These are phyloP conservation scores for Herminia tarsipennalis DNA, from an alignment of 2,888 invertebrate species.

Conservation along the genomic window DNA sequence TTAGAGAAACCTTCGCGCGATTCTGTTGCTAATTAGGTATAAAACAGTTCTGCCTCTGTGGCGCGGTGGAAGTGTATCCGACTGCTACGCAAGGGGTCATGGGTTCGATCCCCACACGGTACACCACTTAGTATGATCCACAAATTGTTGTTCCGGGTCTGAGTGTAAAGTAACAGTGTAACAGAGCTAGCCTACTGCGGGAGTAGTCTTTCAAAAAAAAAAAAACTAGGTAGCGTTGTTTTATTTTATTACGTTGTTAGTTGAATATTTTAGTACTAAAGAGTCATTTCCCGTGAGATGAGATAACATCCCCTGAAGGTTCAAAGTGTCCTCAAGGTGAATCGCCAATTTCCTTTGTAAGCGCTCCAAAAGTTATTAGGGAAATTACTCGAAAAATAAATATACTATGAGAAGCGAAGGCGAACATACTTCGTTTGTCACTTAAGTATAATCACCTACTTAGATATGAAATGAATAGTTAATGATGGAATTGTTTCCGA, in stretches of 20 bases:
- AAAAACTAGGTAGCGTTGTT: neutral
- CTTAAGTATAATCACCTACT: slow-evolving; percentile 40
- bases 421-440: slow-evolving; percentile 49
- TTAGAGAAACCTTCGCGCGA: too few species aligned
- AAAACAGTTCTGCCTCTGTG: too few species aligned
- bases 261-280: slow-evolving; percentile 28
- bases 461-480: slow-evolving; percentile 54
- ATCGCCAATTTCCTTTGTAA: slow-evolving; percentile 67
- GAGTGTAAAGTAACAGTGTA: neutral
- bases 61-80: too few species aligned
- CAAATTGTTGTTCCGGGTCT: neutral
- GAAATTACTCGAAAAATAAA: slow-evolving; percentile 68
- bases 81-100: too few species aligned
- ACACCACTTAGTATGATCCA: too few species aligned
- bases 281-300: slow-evolving; percentile 45
- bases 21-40: too few species aligned
- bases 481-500: slow-evolving; percentile 55
- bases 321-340: slow-evolving; percentile 59
- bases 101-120: too few species aligned
- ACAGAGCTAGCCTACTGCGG: too few species aligned
- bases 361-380: slow-evolving; percentile 63
- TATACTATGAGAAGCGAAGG: slow-evolving; percentile 46
- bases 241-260: slow-evolving; percentile 34
- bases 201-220: too few species aligned
- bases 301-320: slow-evolving; percentile 53